Evolutionary conservation across 2,797 vertebrate species (phyloP).

Genomic region (Xenopus petersii): DNA sequence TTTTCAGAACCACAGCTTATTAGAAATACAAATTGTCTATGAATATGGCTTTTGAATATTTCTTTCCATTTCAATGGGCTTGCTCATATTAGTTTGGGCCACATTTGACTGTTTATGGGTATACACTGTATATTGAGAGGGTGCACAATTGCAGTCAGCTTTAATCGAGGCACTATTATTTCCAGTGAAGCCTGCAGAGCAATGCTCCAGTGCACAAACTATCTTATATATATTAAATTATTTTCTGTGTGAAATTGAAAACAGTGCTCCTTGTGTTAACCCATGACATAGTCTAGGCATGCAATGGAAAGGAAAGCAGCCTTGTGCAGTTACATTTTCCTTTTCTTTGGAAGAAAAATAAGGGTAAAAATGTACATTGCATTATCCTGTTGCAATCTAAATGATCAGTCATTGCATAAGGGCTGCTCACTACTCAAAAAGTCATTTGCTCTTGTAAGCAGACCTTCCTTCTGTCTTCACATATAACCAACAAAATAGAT

Average conservation of each 20-base stretch:
- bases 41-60: conserved; percentile 36
- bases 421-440: no score
- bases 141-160: neutral
- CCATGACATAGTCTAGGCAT: neutral
- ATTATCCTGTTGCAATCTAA: no score
- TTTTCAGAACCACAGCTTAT: conserved; percentile 27
- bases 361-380: no score
- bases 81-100: conserved; percentile 17
- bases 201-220: neutral
- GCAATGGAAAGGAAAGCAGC: no score
- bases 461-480: no score
- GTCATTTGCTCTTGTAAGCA: no score
- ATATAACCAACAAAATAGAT: no score
- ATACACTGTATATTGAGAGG: conserved; percentile 1
- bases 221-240: neutral
- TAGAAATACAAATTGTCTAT: conserved; percentile 27
- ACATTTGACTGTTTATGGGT: conserved; percentile 17
- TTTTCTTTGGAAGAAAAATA: no score
- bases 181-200: neutral
- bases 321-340: no score
- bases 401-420: no score
- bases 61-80: conserved; percentile 28
- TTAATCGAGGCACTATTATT: neutral
- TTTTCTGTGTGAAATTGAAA: neutral
- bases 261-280: neutral